Conservation (phyloP, 2,797 vertebrate genomes). For the Microctenopoma lineatum region DNA sequence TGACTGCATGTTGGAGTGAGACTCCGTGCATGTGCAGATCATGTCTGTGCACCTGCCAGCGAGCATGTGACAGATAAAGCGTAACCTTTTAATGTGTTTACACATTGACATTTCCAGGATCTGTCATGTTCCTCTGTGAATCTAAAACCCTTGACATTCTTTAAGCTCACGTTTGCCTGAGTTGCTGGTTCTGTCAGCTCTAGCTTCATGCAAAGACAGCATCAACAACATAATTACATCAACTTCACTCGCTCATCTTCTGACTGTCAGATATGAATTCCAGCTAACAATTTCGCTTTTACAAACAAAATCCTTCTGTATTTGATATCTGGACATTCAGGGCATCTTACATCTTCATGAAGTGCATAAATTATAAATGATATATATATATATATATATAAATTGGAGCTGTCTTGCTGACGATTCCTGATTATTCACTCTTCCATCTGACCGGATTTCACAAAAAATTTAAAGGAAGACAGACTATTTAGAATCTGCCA, state of each 20-base stretch:
- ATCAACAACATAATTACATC: conserved; percentile 68
- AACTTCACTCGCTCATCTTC: conserved; percentile 44
- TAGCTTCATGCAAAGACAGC: conserved; percentile 38
- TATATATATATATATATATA: too few relatives aligned
- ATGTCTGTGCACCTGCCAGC: conserved; percentile 32
- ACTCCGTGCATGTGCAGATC: conserved; percentile 21
- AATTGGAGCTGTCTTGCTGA: not conserved
- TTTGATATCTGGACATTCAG: not conserved
- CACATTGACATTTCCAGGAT: conserved; percentile 74
- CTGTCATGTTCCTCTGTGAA: conserved; percentile 55
- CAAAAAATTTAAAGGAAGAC: conserved; percentile 34
- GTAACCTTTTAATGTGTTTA: conserved; percentile 74
- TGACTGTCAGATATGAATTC: conserved; percentile 50
- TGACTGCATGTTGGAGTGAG: not conserved
- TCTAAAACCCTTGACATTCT: conserved; percentile 72
- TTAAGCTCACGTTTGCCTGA: conserved; percentile 57
- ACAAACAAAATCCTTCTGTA: conserved; percentile 28
- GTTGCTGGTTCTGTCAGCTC: conserved; percentile 53
- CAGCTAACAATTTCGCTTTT: conserved; percentile 33
- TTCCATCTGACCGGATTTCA: not conserved
- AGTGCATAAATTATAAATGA: too few relatives aligned
- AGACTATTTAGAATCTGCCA: conserved; percentile 11
- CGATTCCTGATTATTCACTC: not conserved
- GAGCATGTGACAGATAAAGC: conserved; percentile 51
- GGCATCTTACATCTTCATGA: not conserved